These are phyloP conservation scores for Protophormia terraenovae DNA, from an alignment of 2,888 invertebrate genomes.

Conservation along the genomic window DNA sequence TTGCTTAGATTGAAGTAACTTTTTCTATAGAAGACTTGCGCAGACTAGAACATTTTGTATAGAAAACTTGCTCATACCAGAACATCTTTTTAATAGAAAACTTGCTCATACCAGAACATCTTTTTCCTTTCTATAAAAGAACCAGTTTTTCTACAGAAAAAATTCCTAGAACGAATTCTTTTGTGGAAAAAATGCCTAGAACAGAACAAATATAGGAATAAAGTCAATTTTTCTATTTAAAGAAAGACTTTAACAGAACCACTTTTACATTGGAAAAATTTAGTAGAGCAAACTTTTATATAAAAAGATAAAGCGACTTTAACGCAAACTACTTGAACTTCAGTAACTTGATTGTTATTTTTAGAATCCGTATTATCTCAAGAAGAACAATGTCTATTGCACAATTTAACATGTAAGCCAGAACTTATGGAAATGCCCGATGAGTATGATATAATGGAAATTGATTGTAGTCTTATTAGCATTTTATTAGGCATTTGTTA, in stretches of 20 bases:
- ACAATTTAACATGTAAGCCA: conserved; percentile 74
- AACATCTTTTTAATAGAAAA: no score
- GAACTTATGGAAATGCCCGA: conserved; percentile 66
- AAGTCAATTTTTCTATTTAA: no score
- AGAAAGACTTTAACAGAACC: no score
- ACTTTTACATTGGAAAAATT: no score
- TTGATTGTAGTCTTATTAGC: conserved; percentile 78
- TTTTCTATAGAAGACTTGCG: background rate
- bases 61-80: no score
- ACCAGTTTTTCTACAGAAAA: background rate
- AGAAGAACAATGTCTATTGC: conserved; percentile 75
- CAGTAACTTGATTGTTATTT: background rate
- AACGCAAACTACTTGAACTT: no score
- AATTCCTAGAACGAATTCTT: background rate
- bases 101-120: background rate
- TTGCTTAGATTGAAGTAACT: background rate
- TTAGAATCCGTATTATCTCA: conserved; percentile 73
- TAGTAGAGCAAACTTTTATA: no score
- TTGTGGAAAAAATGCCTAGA: no score
- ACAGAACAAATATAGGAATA: no score
- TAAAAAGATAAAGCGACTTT: no score
- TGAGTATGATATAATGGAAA: conserved; percentile 71
- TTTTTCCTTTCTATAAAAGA: background rate
- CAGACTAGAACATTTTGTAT: no score
- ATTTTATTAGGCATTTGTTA: conserved; percentile 79